Evolutionary conservation across 2,797 vertebrate species (phyloP).

Genomic region (Cuculus canorus): DNA sequence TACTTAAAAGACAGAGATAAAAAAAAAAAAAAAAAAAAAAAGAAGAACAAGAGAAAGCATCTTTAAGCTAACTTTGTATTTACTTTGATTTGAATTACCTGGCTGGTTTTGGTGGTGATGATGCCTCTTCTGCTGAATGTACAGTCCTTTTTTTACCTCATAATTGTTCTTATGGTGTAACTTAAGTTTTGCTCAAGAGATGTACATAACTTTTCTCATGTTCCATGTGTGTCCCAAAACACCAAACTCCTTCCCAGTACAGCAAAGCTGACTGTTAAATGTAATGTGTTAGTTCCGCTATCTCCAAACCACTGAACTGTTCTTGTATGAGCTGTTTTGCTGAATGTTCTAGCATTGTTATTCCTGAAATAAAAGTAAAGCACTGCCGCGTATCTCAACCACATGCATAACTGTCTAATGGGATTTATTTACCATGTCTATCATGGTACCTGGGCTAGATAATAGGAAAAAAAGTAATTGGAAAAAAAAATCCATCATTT

Average conservation of each 20-base stretch:
- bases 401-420: constrained; percentile 62
- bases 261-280: constrained; percentile 28
- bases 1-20: neutral
- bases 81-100: neutral
- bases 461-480: neutral
- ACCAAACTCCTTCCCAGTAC: neutral
- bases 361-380: constrained; percentile 86
- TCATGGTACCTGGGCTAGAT: neutral
- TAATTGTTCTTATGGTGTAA: neutral
- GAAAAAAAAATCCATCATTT: neutral
- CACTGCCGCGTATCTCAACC: constrained; percentile 78
- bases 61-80: neutral
- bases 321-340: constrained; percentile 86
- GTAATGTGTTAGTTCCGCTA: constrained; percentile 57
- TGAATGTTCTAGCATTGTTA: constrained; percentile 86
- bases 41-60: neutral
- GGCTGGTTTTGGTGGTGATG: neutral
- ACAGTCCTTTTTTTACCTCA: neutral
- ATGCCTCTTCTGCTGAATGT: constrained; percentile 19
- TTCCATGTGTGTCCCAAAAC: neutral
- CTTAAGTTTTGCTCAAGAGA: neutral
- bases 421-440: constrained; percentile 26
- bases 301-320: constrained; percentile 86
- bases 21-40: neutral
- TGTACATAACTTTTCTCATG: neutral